phyloP scores from a whole-genome alignment of 2,113 vertebrate species.

The Heterotis niloticus region DNA sequence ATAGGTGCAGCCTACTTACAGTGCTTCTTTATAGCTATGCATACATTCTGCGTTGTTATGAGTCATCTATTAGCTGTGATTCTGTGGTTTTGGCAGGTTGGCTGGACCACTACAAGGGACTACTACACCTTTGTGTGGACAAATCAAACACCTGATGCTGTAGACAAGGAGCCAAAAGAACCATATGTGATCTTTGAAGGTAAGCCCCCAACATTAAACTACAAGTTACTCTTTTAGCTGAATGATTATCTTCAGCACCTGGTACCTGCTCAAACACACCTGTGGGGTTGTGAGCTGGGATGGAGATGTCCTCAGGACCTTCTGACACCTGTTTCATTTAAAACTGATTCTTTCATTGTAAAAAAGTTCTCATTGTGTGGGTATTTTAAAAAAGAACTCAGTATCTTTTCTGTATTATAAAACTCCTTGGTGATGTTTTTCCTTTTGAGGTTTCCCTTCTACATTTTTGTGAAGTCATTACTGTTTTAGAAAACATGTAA shows the following conservation, averaged over 20 bases:
- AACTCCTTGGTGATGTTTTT: too few relatives aligned
- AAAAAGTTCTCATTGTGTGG: too few relatives aligned
- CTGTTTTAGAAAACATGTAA: too few relatives aligned
- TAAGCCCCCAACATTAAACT: conserved; percentile 31
- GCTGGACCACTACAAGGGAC: conserved; percentile 61
- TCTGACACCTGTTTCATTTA: too few relatives aligned
- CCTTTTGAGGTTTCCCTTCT: too few relatives aligned
- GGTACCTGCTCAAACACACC: background rate
- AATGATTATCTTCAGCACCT: background rate
- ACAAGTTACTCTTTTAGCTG: background rate
- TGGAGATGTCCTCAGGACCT: too few relatives aligned
- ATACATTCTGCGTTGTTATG: background rate
- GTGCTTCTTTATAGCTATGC: background rate
- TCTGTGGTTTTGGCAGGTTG: conserved; percentile 53
- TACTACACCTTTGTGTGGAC: conserved; percentile 69
- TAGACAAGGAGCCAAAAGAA: conserved; percentile 14
- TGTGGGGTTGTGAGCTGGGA: too few relatives aligned
- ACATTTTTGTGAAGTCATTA: too few relatives aligned
- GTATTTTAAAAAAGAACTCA: too few relatives aligned
- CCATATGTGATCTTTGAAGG: conserved; percentile 56
- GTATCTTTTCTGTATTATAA: too few relatives aligned
- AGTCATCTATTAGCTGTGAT: background rate
- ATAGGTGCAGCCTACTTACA: background rate
- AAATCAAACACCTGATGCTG: conserved; percentile 37
- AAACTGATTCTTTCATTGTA: too few relatives aligned